These are phyloP conservation scores for Cantharis rufa DNA, from an alignment of 2,888 invertebrate species.

Conservation along the genomic window DNA sequence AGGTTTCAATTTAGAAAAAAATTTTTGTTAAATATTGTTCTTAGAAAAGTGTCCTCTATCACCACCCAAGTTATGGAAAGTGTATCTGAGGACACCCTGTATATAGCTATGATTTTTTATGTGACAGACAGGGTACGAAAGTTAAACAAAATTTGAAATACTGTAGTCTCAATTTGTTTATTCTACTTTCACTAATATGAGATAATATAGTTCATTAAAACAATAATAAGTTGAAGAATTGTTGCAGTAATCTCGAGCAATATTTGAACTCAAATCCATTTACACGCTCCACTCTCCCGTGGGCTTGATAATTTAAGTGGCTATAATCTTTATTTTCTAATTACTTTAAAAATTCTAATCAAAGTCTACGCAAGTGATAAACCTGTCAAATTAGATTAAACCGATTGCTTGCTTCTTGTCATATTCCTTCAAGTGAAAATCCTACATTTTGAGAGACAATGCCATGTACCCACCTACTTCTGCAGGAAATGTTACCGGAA, in stretches of 20 bases:
- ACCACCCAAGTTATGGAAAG: too few relatives aligned
- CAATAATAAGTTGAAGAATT: not conserved
- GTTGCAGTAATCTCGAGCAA: not conserved
- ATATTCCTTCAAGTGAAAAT: slow-evolving; percentile 35
- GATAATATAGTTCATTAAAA: not conserved
- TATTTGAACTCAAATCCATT: not conserved
- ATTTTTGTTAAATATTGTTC: too few relatives aligned
- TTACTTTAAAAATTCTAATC: not conserved
- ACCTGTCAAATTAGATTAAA: not conserved
- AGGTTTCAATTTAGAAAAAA: too few relatives aligned
- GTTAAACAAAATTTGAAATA: not conserved
- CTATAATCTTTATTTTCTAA: not conserved
- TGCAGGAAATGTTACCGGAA: slow-evolving; percentile 34
- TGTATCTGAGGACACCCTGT: too few relatives aligned
- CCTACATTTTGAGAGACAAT: slow-evolving; percentile 32
- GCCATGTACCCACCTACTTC: slow-evolving; percentile 12
- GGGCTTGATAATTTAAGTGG: not conserved
- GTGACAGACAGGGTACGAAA: not conserved
- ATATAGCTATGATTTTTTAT: not conserved
- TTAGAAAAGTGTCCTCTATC: too few relatives aligned
- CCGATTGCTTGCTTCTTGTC: slow-evolving; percentile 9
- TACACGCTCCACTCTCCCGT: not conserved
- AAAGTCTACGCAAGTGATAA: not conserved
- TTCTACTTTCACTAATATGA: not conserved
- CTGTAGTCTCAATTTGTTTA: not conserved